A percentile compares a stretch with the other conserved stretches of the same genome.
phyloP scores from a whole-genome alignment of 2,888 invertebrate genomes.

The Magallana nippona region DNA sequence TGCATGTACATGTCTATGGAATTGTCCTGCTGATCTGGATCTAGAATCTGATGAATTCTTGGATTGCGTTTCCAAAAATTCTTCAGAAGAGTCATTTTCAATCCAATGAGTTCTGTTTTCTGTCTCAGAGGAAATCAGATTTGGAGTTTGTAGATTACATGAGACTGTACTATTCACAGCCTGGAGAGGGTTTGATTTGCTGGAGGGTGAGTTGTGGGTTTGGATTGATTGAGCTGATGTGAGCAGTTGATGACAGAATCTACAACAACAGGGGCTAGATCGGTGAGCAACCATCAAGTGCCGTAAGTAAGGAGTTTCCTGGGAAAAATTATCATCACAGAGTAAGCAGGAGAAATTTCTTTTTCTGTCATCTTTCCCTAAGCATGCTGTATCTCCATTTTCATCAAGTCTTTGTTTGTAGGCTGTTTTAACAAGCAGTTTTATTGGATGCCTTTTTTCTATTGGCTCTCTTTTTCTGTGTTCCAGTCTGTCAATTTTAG shows the following conservation, averaged over 20 bases:
- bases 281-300: not conserved
- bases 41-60: no score
- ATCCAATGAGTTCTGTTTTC: no score
- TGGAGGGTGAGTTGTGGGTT: not conserved
- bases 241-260: constrained; percentile 8
- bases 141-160: no score
- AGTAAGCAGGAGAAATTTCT: not conserved
- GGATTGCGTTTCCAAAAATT: no score
- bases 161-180: no score
- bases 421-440: not conserved
- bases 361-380: not conserved
- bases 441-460: not conserved
- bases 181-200: not conserved
- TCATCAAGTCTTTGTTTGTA: not conserved
- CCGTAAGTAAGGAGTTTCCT: not conserved
- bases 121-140: no score
- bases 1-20: not conserved
- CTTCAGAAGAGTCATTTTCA: no score
- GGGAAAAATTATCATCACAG: not conserved
- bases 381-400: not conserved
- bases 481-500: not conserved
- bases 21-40: no score
- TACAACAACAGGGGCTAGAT: not conserved
- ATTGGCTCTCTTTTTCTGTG: not conserved
- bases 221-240: not conserved